Percentiles rank a stretch among this genome's conserved stretches.
Conservation (phyloP, 2,888 invertebrate genomes). For the Drosophila tripunctata region DNA sequence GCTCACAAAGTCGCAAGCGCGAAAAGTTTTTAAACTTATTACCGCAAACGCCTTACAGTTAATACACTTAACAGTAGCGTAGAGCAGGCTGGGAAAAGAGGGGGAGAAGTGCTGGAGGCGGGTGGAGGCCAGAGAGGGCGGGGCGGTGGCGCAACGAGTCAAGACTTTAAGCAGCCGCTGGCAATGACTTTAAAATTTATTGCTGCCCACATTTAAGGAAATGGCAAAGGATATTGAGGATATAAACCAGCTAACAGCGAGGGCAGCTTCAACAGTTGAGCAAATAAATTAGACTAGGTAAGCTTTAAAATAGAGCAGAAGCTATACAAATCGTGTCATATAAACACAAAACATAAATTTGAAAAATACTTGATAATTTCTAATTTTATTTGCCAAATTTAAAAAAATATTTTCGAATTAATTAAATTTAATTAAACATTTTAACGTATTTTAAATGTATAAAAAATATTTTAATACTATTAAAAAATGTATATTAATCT, state of each 20-base stretch:
- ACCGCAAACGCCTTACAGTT: conserved; percentile 64
- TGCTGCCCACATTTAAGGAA: conserved; percentile 57
- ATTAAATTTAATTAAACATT: background rate
- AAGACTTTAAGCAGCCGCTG: conserved; percentile 54
- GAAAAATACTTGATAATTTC: no score
- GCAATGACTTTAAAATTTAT: conserved; percentile 75
- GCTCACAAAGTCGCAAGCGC: conserved; percentile 34
- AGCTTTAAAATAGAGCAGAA: background rate
- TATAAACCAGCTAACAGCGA: conserved; percentile 31
- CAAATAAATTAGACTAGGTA: accelerated
- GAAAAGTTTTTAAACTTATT: conserved; percentile 77
- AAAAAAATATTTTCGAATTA: background rate
- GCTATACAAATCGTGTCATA: no score
- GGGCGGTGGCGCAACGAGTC: background rate
- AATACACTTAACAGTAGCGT: conserved; percentile 51
- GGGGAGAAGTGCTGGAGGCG: background rate
- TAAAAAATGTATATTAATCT: background rate
- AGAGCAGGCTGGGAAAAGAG: no score
- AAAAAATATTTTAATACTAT: no score
- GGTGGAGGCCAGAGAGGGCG: background rate
- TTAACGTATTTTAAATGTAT: no score
- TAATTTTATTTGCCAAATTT: no score
- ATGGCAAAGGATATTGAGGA: conserved; percentile 47
- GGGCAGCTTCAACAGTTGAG: conserved; percentile 16
- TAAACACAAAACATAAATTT: background rate